phyloP scores from a whole-genome alignment of 2,888 invertebrate species.

The Eilema caniola region DNA sequence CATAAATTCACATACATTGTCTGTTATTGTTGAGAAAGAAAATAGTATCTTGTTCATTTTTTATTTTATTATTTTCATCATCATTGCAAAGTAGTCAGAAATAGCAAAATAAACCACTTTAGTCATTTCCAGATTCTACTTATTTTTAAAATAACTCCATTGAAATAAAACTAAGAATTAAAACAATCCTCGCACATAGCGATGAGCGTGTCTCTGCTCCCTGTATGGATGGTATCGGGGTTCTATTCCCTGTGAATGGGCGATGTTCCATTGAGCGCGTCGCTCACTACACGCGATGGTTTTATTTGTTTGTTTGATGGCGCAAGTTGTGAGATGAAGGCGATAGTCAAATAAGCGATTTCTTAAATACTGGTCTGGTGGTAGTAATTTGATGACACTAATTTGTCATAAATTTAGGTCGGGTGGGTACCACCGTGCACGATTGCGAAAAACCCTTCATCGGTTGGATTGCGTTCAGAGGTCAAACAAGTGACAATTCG shows the following conservation, averaged over 20 bases:
- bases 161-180: conserved; percentile 15
- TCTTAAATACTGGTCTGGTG: too few relatives aligned
- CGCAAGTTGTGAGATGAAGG: conserved; percentile 38
- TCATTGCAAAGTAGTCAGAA: neutral
- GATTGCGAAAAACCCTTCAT: too few relatives aligned
- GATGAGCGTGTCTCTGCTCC: conserved; percentile 52
- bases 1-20: too few relatives aligned
- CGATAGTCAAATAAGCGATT: neutral
- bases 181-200: conserved; percentile 48
- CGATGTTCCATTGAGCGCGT: conserved; percentile 68
- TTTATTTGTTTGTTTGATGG: conserved; percentile 57
- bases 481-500: too few relatives aligned
- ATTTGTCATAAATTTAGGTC: too few relatives aligned
- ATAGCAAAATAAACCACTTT: neutral
- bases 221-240: conserved; percentile 65
- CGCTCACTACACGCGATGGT: conserved; percentile 54
- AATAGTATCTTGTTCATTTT: too few relatives aligned
- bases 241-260: conserved; percentile 67
- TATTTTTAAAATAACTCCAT: conserved; percentile 38
- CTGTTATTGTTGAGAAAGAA: too few relatives aligned
- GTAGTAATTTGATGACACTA: too few relatives aligned
- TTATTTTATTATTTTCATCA: neutral
- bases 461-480: too few relatives aligned
- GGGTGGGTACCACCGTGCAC: too few relatives aligned
- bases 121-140: neutral